phyloP scores from a whole-genome alignment of 2,113 vertebrate species.

The Ondatra zibethicus region DNA sequence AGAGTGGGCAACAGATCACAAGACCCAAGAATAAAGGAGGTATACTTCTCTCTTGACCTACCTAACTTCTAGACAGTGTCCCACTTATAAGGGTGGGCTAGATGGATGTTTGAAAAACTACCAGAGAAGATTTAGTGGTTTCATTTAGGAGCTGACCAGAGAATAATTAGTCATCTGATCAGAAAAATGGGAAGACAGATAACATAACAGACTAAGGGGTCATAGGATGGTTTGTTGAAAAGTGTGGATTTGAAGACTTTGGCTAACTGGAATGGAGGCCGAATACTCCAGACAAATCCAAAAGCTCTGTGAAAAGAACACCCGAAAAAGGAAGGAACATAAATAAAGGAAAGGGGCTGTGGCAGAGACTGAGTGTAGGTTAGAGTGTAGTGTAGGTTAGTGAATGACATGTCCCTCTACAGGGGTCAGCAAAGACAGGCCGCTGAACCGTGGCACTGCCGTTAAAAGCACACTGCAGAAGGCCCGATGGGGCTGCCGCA shows the following conservation, averaged over 20 bases:
- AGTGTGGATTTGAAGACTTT: not conserved
- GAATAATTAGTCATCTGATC: not conserved
- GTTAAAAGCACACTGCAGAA: not conserved
- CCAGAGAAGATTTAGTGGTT: constrained; percentile 1
- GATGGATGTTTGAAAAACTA: constrained; percentile 30
- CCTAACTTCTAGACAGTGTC: not conserved
- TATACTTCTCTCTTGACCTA: not conserved
- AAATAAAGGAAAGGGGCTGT: not conserved
- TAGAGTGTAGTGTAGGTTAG: not conserved
- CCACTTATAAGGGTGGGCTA: too few species aligned
- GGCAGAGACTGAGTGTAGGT: not conserved
- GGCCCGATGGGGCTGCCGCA: not conserved
- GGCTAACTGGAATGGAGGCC: not conserved
- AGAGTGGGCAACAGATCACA: not conserved
- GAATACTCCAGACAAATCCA: not conserved
- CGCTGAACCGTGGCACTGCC: not conserved
- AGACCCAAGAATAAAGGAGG: not conserved
- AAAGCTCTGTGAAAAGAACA: not conserved
- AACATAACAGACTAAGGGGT: not conserved
- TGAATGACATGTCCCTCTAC: not conserved
- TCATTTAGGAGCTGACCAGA: constrained; percentile 37
- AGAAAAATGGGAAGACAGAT: constrained; percentile 14
- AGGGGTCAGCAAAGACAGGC: not conserved
- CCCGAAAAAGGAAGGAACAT: not conserved
- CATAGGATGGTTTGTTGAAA: not conserved